Evolutionary conservation across 2,113 vertebrate species (phyloP).

Genomic region (Bothrops jararaca): DNA sequence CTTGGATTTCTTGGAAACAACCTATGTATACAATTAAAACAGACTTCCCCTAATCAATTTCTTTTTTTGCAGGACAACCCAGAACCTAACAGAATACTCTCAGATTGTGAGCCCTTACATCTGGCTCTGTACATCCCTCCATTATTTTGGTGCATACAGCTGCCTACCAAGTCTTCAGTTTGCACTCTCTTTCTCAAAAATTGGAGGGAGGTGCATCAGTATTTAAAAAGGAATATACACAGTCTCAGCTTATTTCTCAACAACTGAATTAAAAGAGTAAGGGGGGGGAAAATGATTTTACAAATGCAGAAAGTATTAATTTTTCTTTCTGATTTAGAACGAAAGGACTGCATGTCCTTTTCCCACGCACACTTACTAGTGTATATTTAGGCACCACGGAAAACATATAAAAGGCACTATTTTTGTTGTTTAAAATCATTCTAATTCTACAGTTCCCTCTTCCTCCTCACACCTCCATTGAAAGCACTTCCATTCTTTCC

Average conservation of each 20-base stretch:
- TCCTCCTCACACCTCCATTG: background rate
- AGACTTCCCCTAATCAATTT: background rate
- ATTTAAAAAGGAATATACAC: background rate
- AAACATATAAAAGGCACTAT: background rate
- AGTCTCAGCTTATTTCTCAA: background rate
- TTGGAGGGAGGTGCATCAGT: background rate
- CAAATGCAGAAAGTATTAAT: background rate
- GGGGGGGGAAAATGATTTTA: background rate
- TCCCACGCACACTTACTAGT: background rate
- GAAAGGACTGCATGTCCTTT: background rate
- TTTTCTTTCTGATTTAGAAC: background rate
- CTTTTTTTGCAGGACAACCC: background rate
- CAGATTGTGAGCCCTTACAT: background rate
- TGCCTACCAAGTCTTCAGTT: background rate
- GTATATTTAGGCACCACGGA: background rate
- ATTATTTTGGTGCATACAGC: background rate
- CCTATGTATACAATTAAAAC: background rate
- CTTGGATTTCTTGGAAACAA: background rate
- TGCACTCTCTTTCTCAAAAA: background rate
- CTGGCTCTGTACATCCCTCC: background rate
- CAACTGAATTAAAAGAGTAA: background rate
- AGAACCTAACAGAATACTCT: background rate
- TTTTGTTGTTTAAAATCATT: background rate
- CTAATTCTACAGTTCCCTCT: background rate
- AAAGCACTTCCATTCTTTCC: background rate